Conservation (phyloP, 1,140 invertebrate species). For the Drosophila littoralis region DNA sequence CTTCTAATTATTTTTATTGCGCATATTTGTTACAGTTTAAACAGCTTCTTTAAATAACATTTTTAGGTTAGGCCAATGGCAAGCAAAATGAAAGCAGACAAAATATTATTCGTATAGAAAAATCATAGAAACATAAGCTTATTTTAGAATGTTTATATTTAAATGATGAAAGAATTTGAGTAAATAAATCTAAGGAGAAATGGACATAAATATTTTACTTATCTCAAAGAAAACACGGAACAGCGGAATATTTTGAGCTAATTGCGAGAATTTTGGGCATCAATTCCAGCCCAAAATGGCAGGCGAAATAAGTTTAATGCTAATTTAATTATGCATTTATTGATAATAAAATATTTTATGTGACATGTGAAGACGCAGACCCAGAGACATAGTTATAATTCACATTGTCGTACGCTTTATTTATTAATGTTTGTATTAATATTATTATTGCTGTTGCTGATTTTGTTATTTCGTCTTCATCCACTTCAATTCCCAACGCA, state of each 20-base stretch:
- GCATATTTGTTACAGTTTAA: too few relatives aligned
- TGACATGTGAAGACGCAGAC: conserved; percentile 33
- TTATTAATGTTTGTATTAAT: not conserved
- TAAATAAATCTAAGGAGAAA: not conserved
- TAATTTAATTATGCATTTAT: conserved; percentile 84
- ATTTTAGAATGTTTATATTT: not conserved
- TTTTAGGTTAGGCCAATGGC: not conserved
- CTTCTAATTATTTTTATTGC: too few relatives aligned
- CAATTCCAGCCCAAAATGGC: conserved; percentile 3
- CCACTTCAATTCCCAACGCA: not conserved
- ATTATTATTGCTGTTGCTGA: not conserved
- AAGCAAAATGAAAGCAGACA: not conserved
- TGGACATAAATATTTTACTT: not conserved
- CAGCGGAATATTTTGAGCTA: conserved; percentile 62
- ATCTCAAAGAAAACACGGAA: not conserved
- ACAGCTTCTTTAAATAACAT: not conserved
- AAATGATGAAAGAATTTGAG: not conserved
- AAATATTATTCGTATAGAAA: not conserved
- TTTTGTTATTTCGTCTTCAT: conserved; percentile 6
- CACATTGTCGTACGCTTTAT: conserved; percentile 14
- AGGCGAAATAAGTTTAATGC: conserved; percentile 77
- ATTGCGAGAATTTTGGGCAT: conserved; percentile 42
- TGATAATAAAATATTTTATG: conserved; percentile 81
- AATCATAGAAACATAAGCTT: not conserved
- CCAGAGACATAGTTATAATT: conserved; percentile 14